phyloP scores from a whole-genome alignment of 2,797 vertebrate genomes.

The Enteromius viviparus region DNA sequence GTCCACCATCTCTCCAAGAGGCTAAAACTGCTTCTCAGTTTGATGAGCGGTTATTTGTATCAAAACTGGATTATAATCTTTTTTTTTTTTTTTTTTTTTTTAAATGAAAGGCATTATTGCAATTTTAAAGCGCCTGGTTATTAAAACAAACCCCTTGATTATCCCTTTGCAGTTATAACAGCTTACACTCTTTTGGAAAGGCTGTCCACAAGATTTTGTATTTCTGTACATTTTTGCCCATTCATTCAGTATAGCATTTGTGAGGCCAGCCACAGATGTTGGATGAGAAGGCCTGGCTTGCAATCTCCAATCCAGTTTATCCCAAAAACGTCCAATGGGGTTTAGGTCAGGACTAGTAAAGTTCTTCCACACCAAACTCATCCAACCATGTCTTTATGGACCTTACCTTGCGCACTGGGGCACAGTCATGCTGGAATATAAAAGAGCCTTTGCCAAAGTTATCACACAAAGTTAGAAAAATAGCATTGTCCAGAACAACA shows the following conservation, averaged over 20 bases:
- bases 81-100: neutral
- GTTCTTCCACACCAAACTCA: neutral
- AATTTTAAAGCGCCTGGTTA: neutral
- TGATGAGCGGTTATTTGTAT: slow-evolving; percentile 64
- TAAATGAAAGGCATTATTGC: neutral
- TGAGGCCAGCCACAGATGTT: neutral
- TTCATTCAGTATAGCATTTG: neutral
- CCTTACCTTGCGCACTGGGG: slow-evolving; percentile 18
- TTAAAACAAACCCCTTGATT: neutral
- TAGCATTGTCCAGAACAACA: neutral
- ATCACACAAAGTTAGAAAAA: neutral
- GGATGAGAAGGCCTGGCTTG: neutral
- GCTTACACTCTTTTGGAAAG: neutral
- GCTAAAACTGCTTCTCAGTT: slow-evolving; percentile 67
- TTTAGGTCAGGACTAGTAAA: neutral
- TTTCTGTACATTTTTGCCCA: neutral
- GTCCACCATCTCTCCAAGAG: slow-evolving; percentile 66
- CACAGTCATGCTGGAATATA: neutral
- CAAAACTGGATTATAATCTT: slow-evolving; percentile 26
- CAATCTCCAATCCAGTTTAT: neutral
- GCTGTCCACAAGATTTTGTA: neutral
- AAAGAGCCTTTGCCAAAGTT: neutral
- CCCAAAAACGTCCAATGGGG: neutral
- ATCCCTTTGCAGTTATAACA: neutral
- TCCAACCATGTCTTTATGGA: slow-evolving; percentile 38